These are phyloP conservation scores for Desmodus rotundus DNA, from an alignment of 2,113 vertebrate species.

Conservation along the genomic window DNA sequence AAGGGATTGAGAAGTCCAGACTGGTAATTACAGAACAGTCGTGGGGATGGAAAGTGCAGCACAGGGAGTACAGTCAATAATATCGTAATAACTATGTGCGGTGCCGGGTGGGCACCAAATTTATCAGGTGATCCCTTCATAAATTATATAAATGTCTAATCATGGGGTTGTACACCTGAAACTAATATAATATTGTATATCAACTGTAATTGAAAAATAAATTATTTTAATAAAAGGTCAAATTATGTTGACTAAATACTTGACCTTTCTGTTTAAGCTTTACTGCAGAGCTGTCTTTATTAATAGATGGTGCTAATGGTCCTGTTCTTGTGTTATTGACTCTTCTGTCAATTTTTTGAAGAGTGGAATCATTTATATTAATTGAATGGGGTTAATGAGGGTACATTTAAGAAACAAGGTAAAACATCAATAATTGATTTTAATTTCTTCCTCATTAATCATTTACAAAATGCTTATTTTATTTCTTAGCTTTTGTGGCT, in stretches of 20 bases:
- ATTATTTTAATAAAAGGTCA: not conserved
- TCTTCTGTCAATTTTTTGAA: not conserved
- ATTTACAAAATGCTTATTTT: not conserved
- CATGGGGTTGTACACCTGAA: not conserved
- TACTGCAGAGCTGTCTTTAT: not conserved
- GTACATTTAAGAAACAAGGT: slow-evolving; percentile 1
- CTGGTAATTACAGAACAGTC: not conserved
- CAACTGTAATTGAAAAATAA: not conserved
- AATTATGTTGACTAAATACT: not conserved
- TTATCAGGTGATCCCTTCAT: not conserved
- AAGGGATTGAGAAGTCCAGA: not conserved
- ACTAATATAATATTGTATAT: not conserved
- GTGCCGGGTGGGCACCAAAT: not conserved
- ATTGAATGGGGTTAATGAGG: slow-evolving; percentile 9
- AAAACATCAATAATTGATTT: not conserved
- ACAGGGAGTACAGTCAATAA: not conserved
- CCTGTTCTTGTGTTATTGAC: not conserved
- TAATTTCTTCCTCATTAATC: slow-evolving; percentile 24
- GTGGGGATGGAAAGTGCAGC: not conserved
- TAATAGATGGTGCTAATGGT: not conserved
- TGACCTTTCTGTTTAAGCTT: not conserved
- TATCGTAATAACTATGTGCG: not conserved
- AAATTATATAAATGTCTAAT: not conserved
- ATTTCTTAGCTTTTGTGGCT: not conserved
- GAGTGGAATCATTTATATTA: not conserved